A percentile compares a stretch with the other conserved stretches of the same genome.
phyloP scores from a whole-genome alignment of 2,113 vertebrate species.

The Rhea pennata region DNA sequence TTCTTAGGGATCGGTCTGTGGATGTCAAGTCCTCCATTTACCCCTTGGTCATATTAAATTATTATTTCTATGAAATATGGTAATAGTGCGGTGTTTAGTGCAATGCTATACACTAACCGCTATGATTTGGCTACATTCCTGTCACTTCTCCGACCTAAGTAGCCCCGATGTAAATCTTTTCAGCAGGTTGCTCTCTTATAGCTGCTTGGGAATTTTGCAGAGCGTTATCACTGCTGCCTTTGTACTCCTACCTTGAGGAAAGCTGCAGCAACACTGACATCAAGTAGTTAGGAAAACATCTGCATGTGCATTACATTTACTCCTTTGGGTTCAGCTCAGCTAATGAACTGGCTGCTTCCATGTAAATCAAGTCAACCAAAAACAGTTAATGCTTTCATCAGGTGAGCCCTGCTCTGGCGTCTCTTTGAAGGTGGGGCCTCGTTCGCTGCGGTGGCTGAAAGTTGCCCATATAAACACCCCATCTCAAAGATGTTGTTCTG shows the following conservation, averaged over 20 bases:
- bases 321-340: conserved; percentile 54
- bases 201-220: conserved; percentile 28
- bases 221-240: conserved; percentile 56
- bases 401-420: conserved; percentile 60
- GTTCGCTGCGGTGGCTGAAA: conserved; percentile 17
- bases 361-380: conserved; percentile 66
- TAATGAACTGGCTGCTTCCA: conserved; percentile 68
- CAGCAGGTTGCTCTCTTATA: conserved; percentile 22
- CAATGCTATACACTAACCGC: not conserved
- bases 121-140: conserved; percentile 64
- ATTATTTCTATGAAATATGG: not conserved
- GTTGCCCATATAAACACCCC: conserved; percentile 74
- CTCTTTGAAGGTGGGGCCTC: conserved; percentile 70
- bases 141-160: conserved; percentile 66
- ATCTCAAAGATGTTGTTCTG: conserved; percentile 76
- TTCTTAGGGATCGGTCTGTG: not conserved
- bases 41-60: not conserved
- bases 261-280: conserved; percentile 45
- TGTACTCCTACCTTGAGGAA: conserved; percentile 46
- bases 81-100: not conserved
- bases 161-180: conserved; percentile 58
- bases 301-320: conserved; percentile 39
- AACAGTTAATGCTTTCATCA: conserved; percentile 76
- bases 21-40: not conserved
- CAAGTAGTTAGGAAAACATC: conserved; percentile 66